phyloP scores from a whole-genome alignment of 2,113 vertebrate genomes.

The Calidris pugnax region DNA sequence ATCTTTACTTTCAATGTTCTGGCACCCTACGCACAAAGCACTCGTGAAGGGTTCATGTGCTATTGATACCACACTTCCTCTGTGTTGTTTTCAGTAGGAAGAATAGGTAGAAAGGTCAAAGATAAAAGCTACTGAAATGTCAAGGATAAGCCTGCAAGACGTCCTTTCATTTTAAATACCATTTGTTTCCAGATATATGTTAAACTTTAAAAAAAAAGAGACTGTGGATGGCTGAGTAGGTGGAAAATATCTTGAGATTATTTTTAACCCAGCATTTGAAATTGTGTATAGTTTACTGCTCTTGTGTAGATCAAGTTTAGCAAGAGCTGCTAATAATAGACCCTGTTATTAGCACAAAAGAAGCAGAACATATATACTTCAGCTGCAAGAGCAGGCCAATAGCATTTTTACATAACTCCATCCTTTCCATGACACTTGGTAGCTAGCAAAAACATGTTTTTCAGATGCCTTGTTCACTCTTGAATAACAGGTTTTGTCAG shows the following conservation, averaged over 20 bases:
- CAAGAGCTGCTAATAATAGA: background rate
- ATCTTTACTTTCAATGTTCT: background rate
- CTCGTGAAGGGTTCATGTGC: background rate
- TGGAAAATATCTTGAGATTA: background rate
- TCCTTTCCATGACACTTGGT: background rate
- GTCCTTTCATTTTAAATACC: slow-evolving; percentile 44
- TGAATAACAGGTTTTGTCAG: background rate
- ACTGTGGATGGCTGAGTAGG: background rate
- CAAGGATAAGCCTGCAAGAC: slow-evolving; percentile 20
- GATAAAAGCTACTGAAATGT: slow-evolving; percentile 54
- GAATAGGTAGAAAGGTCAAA: slow-evolving; percentile 47
- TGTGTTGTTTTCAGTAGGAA: background rate
- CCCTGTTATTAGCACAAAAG: background rate
- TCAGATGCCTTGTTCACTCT: background rate
- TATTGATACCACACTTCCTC: background rate
- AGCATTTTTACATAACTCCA: background rate
- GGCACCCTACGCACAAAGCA: background rate
- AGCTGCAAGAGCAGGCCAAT: background rate
- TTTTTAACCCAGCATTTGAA: background rate
- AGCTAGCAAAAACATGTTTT: background rate
- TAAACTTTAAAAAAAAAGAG: background rate
- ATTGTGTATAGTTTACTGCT: background rate
- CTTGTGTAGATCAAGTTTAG: background rate
- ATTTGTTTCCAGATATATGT: slow-evolving; percentile 3
- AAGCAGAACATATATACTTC: background rate